Percentiles rank a stretch among this genome's conserved stretches.
These are phyloP conservation scores for Hydrotaea cyrtoneurina DNA, from an alignment of 2,888 invertebrate species.

Conservation along the genomic window DNA sequence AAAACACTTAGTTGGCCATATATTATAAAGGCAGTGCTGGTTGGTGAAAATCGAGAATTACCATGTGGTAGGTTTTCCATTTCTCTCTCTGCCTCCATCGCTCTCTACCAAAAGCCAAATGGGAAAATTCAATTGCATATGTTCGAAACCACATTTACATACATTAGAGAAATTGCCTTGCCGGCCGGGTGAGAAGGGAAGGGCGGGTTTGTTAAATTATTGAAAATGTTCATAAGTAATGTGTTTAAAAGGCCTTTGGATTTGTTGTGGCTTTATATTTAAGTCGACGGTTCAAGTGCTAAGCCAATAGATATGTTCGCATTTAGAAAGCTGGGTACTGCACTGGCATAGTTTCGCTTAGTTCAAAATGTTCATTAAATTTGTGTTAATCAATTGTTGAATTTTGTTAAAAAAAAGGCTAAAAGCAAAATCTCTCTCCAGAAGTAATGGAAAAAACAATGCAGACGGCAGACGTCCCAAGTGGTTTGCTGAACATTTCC, in stretches of 20 bases:
- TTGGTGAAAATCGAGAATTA: background rate
- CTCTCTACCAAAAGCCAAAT: background rate
- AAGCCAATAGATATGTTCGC: background rate
- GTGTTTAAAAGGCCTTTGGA: background rate
- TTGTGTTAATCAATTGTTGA: too few relatives aligned
- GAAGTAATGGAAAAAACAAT: too few relatives aligned
- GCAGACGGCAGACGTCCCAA: too few relatives aligned
- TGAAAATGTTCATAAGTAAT: background rate
- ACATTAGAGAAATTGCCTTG: conserved; percentile 15
- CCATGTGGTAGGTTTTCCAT: conserved; percentile 6
- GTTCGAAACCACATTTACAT: conserved; percentile 23
- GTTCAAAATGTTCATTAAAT: too few relatives aligned
- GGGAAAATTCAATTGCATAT: conserved; percentile 27
- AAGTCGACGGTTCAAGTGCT: background rate
- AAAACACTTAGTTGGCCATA: conserved; percentile 38
- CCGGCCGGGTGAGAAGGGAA: too few relatives aligned
- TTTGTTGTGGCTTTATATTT: background rate
- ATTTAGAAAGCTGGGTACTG: background rate
- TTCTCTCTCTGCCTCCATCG: background rate
- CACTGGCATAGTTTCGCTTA: too few relatives aligned
- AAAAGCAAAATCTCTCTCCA: too few relatives aligned
- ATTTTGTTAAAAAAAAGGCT: too few relatives aligned
- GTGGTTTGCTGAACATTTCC: too few relatives aligned
- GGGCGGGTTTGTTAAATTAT: background rate
- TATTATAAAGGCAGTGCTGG: conserved; percentile 17